Conservation (phyloP, 2,888 invertebrate genomes). For the Trisateles emortualis region DNA sequence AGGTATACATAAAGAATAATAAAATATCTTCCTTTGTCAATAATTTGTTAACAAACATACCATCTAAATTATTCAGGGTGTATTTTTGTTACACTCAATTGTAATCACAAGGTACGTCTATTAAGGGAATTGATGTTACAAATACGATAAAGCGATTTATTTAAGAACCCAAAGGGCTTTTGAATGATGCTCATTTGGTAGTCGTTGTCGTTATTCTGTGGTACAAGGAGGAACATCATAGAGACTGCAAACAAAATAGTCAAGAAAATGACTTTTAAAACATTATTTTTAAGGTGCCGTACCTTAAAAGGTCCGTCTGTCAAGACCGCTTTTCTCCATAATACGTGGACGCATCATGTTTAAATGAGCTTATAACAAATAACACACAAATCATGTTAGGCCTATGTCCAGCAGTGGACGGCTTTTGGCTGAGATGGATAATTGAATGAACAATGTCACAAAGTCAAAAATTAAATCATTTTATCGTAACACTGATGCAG, state of each 20-base stretch:
- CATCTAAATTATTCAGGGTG: slow-evolving; percentile 23
- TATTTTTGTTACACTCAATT: slow-evolving; percentile 29
- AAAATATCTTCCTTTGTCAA: not conserved
- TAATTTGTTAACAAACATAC: slow-evolving; percentile 4
- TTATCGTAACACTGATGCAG: no score
- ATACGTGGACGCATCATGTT: no score
- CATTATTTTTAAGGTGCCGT: no score
- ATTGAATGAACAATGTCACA: no score
- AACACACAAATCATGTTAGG: no score
- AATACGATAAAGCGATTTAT: slow-evolving; percentile 59
- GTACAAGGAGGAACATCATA: slow-evolving; percentile 24
- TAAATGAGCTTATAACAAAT: no score
- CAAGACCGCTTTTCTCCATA: no score
- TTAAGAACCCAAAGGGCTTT: slow-evolving; percentile 46
- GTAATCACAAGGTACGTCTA: slow-evolving; percentile 41
- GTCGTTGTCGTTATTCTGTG: slow-evolving; percentile 31
- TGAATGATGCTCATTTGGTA: slow-evolving; percentile 60
- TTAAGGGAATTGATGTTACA: slow-evolving; percentile 51
- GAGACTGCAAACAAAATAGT: not conserved
- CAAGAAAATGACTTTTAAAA: no score
- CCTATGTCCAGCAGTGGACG: no score
- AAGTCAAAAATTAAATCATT: no score
- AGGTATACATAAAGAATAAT: not conserved
- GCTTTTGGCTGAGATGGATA: no score
- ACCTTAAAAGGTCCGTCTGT: no score